Base-by-base conservation (phyloP, 2,113 vertebrate genomes). In the Laticauda laticaudata region DNA sequence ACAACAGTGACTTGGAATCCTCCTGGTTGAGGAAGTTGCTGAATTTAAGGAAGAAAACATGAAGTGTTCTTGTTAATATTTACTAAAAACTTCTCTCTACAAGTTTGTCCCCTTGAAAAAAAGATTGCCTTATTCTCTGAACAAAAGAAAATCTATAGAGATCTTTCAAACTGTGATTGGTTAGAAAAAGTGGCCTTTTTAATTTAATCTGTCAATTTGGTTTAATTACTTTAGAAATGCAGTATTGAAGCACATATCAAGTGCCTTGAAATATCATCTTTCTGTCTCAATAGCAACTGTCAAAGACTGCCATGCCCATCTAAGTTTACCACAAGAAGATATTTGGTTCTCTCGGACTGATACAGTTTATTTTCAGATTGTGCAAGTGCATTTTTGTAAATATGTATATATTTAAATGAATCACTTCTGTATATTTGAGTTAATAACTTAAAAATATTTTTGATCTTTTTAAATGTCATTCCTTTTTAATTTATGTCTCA, bases 371-470 rank as follows among this genome's bases (percentile, higher is more conserved):
- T 97, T 97, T 97, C 97, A 96, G 95, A 97, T 96, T 92, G 96
- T 97, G 96, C 94, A 97, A 98, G 96, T 97, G 96, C 96, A 95
- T 97, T 97, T 90, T 94, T 99, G 98, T 99, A 99, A 96, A 99
- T 98, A 98, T 99, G 99, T 99, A 99, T 97, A 99, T 99, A 99
- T 98, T 93, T 97, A 98, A 98, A 98, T 97, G 98, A 99, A 98
- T 98, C 98, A 96, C 98, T 93, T 99, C 98, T 99, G 98, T 99
- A 99, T 99, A 99, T 99, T 99, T 99, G 98, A 99, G 98, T 98
- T 98, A 98, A 98, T 99, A 99, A 99, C 98, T 98, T 98, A 98
- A 98, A 91, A 98, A 98, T 96, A 97, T 97, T 98, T 92, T 98
- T 95, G 97, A 97, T 98, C 96, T 98, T 97, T 93, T 96, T 94